Base-by-base conservation (phyloP, 2,797 vertebrate species). In the Cuniculus paca region DNA sequence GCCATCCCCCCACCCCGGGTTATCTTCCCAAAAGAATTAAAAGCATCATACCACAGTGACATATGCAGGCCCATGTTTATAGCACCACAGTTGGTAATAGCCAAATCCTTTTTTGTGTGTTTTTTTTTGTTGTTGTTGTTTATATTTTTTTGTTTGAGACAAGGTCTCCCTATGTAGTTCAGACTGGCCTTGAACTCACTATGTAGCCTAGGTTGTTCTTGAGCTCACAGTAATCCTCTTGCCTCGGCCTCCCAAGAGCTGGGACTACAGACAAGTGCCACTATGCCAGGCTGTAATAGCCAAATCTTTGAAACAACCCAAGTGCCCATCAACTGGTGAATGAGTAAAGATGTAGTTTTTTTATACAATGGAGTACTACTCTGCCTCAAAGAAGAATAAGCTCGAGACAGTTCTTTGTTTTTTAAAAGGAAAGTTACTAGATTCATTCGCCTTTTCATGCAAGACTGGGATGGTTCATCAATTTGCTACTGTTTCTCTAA, bases 391-490 rank as follows among this genome's bases (percentile, higher is more conserved):
- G 63, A 17, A 65, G 58, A n/a, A 68, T n/a, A n/a, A 3, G 68
- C 68, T 26, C 10, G 1, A 24, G 20, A 42, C 20, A 39, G 68
- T 39, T 12, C 75, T 75, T 75, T 68, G 6, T 26, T 28, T 50
- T 50, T 56, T 86, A 77, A 63, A 93, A 92, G 36, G 5, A 89
- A 77, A 77, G 20, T 72, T 85, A 70, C 12, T 63, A 65, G 31
- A 42, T 96, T 90, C 34, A 89, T 24, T 36, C 70, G 36, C 54
- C 50, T 88, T 79, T 88, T 89, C 36, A 90, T 84, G 77, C 58
- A 85, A 81, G 14, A 31, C 74, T 52, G 11, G 39, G 20, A 78
- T 56, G 60, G 34, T 28, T 89, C 83, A 74, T 95, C 28, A 52
- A 56, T 81, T 88, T 86, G 54, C 72, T 90, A 74, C 36, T 82